phyloP scores from a whole-genome alignment of 2,888 invertebrate species.

The Gortyna flavago region DNA sequence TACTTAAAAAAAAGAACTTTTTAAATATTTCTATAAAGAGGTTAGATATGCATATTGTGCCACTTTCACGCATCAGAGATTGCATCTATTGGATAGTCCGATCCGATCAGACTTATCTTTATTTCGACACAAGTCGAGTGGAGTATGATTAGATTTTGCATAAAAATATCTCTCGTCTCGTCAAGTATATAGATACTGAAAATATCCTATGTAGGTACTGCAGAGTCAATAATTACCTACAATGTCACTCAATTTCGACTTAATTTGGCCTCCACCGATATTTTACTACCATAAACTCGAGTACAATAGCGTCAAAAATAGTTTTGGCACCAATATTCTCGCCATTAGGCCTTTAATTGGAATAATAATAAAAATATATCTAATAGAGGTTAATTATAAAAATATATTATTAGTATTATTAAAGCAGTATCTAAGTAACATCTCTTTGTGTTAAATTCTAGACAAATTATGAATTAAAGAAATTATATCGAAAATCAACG shows the following conservation, averaged over 20 bases:
- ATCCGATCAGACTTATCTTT: conserved; percentile 34
- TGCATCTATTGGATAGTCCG: conserved; percentile 40
- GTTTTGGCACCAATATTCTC: not conserved
- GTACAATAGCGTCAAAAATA: conserved; percentile 12
- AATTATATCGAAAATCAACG: not conserved
- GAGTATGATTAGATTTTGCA: conserved; percentile 38
- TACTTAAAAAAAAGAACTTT: not conserved
- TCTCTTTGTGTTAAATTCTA: conserved; percentile 3
- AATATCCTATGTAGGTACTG: not conserved
- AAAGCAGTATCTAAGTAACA: too few species aligned
- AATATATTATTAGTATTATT: not conserved
- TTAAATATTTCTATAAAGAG: not conserved
- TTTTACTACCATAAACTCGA: conserved; percentile 9
- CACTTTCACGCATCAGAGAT: conserved; percentile 42
- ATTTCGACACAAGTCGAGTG: conserved; percentile 18
- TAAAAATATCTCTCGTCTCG: conserved; percentile 47
- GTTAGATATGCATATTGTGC: not conserved
- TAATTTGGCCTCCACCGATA: conserved; percentile 4
- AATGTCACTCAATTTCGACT: conserved; percentile 7
- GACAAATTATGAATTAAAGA: not conserved
- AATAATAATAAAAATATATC: conserved; percentile 1
- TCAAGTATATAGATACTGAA: not conserved
- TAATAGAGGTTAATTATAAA: not conserved
- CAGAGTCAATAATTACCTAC: conserved; percentile 14
- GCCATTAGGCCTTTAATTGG: not conserved